A percentile compares a stretch with the other conserved stretches of the same genome.
phyloP scores from a whole-genome alignment of 1,140 invertebrate species.

The Achatina immaculata region DNA sequence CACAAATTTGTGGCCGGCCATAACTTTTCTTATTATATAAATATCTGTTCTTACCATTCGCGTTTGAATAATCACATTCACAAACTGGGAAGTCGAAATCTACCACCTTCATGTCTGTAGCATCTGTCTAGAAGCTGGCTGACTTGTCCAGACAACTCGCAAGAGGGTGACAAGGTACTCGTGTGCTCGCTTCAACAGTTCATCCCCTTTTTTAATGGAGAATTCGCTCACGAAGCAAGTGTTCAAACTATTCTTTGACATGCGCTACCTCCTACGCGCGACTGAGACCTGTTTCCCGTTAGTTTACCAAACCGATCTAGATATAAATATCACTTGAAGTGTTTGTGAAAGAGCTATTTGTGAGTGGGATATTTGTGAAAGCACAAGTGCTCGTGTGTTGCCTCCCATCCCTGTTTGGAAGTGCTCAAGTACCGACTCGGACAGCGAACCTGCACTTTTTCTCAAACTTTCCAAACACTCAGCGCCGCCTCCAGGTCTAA shows the following conservation, averaged over 20 bases:
- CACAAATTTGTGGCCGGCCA: too few relatives aligned
- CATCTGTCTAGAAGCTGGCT: too few relatives aligned
- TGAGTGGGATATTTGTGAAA: neutral
- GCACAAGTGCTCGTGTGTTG: neutral
- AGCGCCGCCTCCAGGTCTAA: too few relatives aligned
- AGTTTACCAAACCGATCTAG: neutral
- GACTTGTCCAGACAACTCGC: too few relatives aligned
- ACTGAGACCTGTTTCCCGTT: neutral
- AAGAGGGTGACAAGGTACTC: too few relatives aligned
- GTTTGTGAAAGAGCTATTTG: neutral
- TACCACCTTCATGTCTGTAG: neutral
- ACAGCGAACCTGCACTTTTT: too few relatives aligned
- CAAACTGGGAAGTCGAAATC: neutral
- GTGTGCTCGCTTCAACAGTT: too few relatives aligned
- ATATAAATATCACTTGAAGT: neutral
- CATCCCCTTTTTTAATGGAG: too few relatives aligned
- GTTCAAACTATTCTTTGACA: too few relatives aligned
- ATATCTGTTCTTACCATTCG: neutral
- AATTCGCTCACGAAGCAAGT: too few relatives aligned
- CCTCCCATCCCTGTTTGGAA: neutral
- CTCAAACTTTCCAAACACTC: too few relatives aligned
- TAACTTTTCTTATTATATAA: too few relatives aligned
- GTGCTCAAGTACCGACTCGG: neutral
- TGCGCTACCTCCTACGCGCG: neutral
- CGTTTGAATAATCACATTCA: neutral